phyloP scores from a whole-genome alignment of 2,797 vertebrate genomes.

The Tachyglossus aculeatus region DNA sequence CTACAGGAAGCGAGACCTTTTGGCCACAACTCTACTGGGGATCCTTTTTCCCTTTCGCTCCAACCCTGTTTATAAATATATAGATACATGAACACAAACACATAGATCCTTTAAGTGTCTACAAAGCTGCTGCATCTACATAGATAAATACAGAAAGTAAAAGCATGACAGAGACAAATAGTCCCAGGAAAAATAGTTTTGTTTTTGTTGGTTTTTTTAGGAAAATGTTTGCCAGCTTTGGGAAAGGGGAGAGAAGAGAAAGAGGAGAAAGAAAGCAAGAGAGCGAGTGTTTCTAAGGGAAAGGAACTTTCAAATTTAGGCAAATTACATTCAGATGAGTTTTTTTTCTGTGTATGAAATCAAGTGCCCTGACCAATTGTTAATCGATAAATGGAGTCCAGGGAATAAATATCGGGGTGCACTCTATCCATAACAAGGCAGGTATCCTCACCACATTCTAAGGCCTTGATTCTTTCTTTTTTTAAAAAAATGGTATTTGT shows the following conservation, averaged over 20 bases:
- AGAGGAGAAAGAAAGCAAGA: no score
- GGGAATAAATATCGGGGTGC: conserved; percentile 60
- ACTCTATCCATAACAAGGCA: conserved; percentile 51
- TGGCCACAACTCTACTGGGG: conserved; percentile 51
- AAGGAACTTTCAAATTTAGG: conserved; percentile 61
- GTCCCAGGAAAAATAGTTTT: conserved; percentile 33
- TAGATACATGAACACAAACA: conserved; percentile 46
- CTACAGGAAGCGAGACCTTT: conserved; percentile 51
- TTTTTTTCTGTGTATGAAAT: conserved; percentile 60
- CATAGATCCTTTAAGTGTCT: conserved; percentile 46
- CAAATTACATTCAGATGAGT: conserved; percentile 58
- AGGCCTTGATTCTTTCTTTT: conserved; percentile 8
- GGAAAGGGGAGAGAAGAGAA: conserved; percentile 25
- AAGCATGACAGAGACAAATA: conserved; percentile 51
- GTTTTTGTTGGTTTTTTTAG: conserved; percentile 47
- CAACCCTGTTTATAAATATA: conserved; percentile 65
- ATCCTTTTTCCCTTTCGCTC: conserved; percentile 36
- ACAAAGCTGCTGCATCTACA: conserved; percentile 40
- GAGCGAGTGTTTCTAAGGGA: conserved; percentile 36
- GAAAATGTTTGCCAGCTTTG: conserved; percentile 52
- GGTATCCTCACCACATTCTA: conserved; percentile 42
- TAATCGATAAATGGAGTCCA: conserved; percentile 56
- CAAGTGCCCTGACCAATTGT: conserved; percentile 62
- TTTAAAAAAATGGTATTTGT: no score
- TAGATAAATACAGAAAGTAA: conserved; percentile 54